phyloP scores from a whole-genome alignment of 2,888 invertebrate species.

The Eumerus sabulonum region DNA sequence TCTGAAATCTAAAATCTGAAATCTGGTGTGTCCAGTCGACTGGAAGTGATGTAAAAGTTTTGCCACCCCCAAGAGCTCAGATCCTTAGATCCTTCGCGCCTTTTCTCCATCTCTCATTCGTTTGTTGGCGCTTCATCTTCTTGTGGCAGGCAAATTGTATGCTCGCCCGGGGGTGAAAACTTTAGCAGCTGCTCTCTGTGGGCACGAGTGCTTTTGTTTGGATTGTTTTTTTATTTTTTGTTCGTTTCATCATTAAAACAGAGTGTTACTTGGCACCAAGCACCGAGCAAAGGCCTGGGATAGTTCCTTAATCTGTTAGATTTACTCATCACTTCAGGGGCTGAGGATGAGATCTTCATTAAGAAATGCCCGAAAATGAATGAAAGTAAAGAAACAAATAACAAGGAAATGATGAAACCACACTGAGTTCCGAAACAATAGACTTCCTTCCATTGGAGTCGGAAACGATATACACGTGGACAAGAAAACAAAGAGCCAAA shows the following conservation, averaged over 20 bases:
- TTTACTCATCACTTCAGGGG: not conserved
- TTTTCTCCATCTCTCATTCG: too few species aligned
- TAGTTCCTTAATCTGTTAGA: not conserved
- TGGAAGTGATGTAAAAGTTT: constrained; percentile 58
- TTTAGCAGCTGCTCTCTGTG: constrained; percentile 22
- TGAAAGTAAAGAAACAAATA: too few species aligned
- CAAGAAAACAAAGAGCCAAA: constrained; percentile 8
- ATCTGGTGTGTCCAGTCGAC: constrained; percentile 34
- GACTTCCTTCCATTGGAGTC: constrained; percentile 18
- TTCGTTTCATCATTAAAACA: too few species aligned
- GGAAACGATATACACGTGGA: not conserved
- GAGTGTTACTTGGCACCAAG: too few species aligned
- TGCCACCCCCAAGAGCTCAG: not conserved
- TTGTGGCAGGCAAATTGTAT: too few species aligned
- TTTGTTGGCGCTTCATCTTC: too few species aligned
- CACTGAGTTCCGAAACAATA: constrained; percentile 36
- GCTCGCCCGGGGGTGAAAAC: constrained; percentile 15
- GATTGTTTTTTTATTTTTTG: too few species aligned
- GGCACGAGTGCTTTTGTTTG: too few species aligned
- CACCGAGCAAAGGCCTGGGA: too few species aligned
- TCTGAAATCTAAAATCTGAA: constrained; percentile 16
- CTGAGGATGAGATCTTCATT: constrained; percentile 4
- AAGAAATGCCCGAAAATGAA: not conserved
- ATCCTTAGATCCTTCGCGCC: too few species aligned
- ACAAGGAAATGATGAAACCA: constrained; percentile 18